These are phyloP conservation scores for Sternarchorhynchus goeldii DNA, from an alignment of 2,797 vertebrate species.

Conservation along the genomic window DNA sequence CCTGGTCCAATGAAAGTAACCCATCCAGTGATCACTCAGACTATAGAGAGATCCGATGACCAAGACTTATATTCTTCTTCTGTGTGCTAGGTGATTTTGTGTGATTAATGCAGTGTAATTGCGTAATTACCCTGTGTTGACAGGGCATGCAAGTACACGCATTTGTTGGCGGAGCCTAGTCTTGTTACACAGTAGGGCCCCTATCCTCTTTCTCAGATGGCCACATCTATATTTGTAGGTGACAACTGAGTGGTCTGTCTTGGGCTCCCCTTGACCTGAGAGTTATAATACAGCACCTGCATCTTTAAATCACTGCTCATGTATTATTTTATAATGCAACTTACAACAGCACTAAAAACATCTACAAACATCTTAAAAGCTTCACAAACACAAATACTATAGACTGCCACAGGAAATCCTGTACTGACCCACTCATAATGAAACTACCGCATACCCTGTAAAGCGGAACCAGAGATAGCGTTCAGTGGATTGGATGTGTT, in stretches of 20 bases:
- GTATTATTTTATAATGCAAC: background rate
- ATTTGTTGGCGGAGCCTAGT: conserved; percentile 30
- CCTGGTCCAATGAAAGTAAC: background rate
- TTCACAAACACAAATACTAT: background rate
- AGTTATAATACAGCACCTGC: conserved; percentile 39
- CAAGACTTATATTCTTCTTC: background rate
- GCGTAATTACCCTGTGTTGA: conserved; percentile 14
- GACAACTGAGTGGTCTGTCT: conserved; percentile 49
- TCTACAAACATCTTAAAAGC: background rate
- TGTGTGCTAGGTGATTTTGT: background rate
- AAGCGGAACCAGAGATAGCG: background rate
- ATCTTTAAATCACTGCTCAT: background rate
- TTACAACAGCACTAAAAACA: background rate
- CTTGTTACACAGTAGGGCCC: conserved; percentile 34
- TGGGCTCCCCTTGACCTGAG: conserved; percentile 48
- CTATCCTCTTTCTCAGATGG: conserved; percentile 21
- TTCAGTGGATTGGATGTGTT: background rate
- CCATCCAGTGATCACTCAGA: background rate
- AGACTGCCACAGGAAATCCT: background rate
- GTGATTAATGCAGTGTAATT: background rate
- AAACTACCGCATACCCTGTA: background rate
- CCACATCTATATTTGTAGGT: conserved; percentile 40
- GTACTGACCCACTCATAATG: no score
- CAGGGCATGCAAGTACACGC: conserved; percentile 6
- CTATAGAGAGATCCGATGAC: background rate